Conservation (phyloP, 1,140 invertebrate species). For the Apolygus lucorum region DNA sequence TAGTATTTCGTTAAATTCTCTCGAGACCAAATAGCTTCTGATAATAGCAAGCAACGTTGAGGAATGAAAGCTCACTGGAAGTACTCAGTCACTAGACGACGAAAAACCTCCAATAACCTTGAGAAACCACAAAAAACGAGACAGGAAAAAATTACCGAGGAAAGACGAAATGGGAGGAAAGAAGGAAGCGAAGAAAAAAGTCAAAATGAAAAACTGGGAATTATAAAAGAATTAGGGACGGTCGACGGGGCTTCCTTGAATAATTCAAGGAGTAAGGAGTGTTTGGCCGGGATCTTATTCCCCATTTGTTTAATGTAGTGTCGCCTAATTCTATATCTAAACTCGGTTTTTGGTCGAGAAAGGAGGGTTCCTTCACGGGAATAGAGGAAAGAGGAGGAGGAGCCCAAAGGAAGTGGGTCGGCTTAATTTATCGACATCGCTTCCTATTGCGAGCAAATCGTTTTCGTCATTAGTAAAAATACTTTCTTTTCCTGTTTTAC, state of each 20-base stretch:
- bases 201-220: neutral
- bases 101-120: no score
- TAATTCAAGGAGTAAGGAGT: neutral
- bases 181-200: neutral
- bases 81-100: no score
- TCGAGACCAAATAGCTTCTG: no score
- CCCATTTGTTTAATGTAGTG: conserved; percentile 20
- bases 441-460: conserved; percentile 10
- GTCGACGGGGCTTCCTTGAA: neutral
- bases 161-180: no score
- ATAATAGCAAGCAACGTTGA: no score
- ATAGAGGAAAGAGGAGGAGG: neutral
- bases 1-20: no score
- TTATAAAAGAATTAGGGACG: conserved; percentile 1
- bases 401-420: neutral
- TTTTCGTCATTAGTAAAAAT: conserved; percentile 9
- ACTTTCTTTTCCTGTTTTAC: neutral
- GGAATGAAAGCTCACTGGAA: no score
- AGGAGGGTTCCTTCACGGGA: no score
- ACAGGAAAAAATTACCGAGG: no score
- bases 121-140: no score
- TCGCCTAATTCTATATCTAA: conserved; percentile 20
- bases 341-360: neutral
- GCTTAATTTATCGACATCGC: conserved; percentile 11
- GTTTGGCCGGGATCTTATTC: conserved; percentile 8